These are phyloP conservation scores for Nymphicus hollandicus DNA, from an alignment of 2,113 vertebrate species.

Conservation along the genomic window DNA sequence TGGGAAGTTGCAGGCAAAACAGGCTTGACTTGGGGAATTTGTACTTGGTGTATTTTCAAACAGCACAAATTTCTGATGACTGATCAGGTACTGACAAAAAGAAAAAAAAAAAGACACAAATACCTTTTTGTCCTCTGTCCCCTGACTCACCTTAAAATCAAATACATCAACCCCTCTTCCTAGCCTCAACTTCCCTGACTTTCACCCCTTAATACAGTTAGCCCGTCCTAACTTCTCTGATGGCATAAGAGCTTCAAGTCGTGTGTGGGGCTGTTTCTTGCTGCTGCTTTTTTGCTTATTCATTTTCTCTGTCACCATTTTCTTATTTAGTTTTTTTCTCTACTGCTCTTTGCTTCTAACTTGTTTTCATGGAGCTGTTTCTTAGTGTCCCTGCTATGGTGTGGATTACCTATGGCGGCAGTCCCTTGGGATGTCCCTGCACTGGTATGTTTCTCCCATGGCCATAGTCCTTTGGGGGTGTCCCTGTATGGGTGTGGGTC, in stretches of 20 bases:
- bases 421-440: neutral
- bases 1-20: neutral
- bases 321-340: neutral
- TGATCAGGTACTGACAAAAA: neutral
- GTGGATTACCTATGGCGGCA: neutral
- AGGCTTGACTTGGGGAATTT: neutral
- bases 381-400: neutral
- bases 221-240: neutral
- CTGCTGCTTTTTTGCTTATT: neutral
- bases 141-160: neutral
- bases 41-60: neutral
- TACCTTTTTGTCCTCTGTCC: neutral
- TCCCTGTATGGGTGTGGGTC: neutral
- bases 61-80: neutral
- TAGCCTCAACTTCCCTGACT: neutral
- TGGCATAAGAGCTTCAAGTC: neutral
- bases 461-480: neutral
- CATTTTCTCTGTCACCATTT: neutral
- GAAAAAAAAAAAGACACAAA: neutral
- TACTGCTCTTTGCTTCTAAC: neutral
- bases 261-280: neutral
- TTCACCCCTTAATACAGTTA: neutral
- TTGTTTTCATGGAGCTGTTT: neutral
- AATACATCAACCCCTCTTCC: neutral
- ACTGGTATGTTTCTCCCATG: neutral